Evolutionary conservation across 1,140 invertebrate species (phyloP).

Genomic region (Drosophila novamexicana): DNA sequence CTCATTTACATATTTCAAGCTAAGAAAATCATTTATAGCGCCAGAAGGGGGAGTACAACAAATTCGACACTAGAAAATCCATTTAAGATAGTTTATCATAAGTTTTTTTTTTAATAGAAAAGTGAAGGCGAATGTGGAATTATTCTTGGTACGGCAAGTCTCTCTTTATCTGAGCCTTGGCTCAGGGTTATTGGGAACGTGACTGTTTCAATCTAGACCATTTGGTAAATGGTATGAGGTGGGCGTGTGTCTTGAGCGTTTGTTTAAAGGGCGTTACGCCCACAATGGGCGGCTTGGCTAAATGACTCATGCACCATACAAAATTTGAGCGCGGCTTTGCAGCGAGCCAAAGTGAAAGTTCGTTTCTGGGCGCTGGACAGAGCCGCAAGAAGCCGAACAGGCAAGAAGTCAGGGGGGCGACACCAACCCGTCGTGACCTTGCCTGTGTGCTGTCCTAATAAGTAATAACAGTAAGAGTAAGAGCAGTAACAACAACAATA

Average conservation of each 20-base stretch:
- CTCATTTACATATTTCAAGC: too few species aligned
- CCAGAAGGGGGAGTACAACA: too few species aligned
- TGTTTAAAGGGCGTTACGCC: slow-evolving; percentile 15
- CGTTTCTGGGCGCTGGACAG: slow-evolving; percentile 14
- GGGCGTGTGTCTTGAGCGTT: slow-evolving; percentile 20
- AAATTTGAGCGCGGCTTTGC: slow-evolving; percentile 35
- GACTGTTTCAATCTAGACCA: slow-evolving; percentile 7
- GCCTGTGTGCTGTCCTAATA: slow-evolving; percentile 19
- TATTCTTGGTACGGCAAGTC: background rate
- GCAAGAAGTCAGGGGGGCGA: slow-evolving; percentile 30
- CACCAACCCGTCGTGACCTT: slow-evolving; percentile 43
- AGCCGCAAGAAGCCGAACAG: slow-evolving; percentile 1
- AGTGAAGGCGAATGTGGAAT: background rate
- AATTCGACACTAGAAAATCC: too few species aligned
- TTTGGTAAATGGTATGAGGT: slow-evolving; percentile 8
- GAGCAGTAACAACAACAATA: slow-evolving; percentile 2
- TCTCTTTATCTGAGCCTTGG: slow-evolving; percentile 7
- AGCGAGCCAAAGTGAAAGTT: slow-evolving; percentile 48
- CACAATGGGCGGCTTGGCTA: slow-evolving; percentile 3
- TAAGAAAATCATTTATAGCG: too few species aligned
- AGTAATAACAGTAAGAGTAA: slow-evolving; percentile 9
- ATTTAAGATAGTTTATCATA: too few species aligned
- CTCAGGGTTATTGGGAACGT: slow-evolving; percentile 18
- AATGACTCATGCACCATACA: slow-evolving; percentile 28
- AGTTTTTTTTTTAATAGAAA: background rate